phyloP scores from a whole-genome alignment of 2,797 vertebrate genomes.

The Malacoraja senta region DNA sequence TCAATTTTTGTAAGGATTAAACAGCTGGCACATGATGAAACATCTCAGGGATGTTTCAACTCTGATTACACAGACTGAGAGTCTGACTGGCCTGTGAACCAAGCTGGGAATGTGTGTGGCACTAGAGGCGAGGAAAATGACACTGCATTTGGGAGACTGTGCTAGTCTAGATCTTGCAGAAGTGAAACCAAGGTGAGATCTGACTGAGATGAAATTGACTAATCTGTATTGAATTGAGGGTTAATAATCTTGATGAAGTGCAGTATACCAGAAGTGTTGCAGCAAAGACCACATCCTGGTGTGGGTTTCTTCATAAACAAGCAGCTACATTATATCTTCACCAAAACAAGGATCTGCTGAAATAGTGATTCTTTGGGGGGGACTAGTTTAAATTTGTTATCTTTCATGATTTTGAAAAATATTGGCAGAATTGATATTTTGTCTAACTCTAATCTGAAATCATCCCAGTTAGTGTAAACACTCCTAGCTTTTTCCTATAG shows the following conservation, averaged over 20 bases:
- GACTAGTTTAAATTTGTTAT: neutral
- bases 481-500: too few relatives aligned
- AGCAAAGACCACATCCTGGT: constrained; percentile 13
- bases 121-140: neutral
- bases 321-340: neutral
- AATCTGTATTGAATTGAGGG: neutral
- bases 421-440: neutral
- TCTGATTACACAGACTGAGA: neutral
- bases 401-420: too few relatives aligned
- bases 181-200: neutral
- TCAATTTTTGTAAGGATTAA: neutral
- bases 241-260: neutral
- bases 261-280: neutral
- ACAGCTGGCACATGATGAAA: neutral
- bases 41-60: neutral
- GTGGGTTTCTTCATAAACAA: neutral
- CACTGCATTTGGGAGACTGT: neutral
- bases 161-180: neutral
- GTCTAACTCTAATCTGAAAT: neutral
- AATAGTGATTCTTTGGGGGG: neutral
- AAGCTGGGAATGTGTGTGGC: neutral
- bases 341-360: neutral
- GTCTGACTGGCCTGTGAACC: neutral
- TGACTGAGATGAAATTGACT: neutral
- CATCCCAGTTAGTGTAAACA: neutral